phyloP scores from a whole-genome alignment of 1,140 invertebrate genomes.

The Tyrophagus putrescentiae region DNA sequence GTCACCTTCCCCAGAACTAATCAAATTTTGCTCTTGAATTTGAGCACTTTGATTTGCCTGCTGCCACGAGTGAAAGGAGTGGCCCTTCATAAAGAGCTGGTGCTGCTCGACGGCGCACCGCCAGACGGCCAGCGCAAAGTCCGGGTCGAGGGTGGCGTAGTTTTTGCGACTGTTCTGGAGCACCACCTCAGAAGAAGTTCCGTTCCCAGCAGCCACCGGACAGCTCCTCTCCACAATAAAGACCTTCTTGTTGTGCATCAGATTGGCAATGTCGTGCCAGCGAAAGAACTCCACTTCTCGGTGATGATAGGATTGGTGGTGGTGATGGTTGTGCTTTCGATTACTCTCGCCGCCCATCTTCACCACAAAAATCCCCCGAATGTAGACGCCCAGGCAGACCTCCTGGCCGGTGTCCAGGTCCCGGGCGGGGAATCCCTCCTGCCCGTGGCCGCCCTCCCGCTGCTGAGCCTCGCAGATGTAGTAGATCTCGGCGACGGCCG shows the following conservation, averaged over 20 bases:
- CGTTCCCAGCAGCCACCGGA: too few relatives aligned
- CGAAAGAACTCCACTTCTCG: slow-evolving; percentile 20
- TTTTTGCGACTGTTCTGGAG: slow-evolving; percentile 16
- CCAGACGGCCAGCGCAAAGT: slow-evolving; percentile 22
- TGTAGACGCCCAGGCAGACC: slow-evolving; percentile 23
- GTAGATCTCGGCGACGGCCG: slow-evolving; percentile 77
- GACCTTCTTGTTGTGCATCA: slow-evolving; percentile 21
- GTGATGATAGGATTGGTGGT: too few relatives aligned
- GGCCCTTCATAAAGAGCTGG: slow-evolving; percentile 17
- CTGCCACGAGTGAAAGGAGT: too few relatives aligned
- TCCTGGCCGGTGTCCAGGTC: slow-evolving; percentile 19
- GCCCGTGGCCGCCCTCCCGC: slow-evolving; percentile 81
- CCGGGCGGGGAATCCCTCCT: slow-evolving; percentile 66
- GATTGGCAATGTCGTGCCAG: slow-evolving; percentile 23
- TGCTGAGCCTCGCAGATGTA: slow-evolving; percentile 85
- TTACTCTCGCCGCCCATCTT: background rate
- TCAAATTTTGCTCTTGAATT: too few relatives aligned
- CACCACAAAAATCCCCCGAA: slow-evolving; percentile 23
- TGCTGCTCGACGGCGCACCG: slow-evolving; percentile 20
- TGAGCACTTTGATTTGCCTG: too few relatives aligned
- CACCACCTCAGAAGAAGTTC: too few relatives aligned
- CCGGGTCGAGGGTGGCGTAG: slow-evolving; percentile 20
- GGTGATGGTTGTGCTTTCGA: too few relatives aligned
- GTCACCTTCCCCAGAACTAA: too few relatives aligned
- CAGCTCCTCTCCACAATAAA: slow-evolving; percentile 21